Conservation (phyloP, 2,888 invertebrate species). For the Halocaridina rubra region DNA sequence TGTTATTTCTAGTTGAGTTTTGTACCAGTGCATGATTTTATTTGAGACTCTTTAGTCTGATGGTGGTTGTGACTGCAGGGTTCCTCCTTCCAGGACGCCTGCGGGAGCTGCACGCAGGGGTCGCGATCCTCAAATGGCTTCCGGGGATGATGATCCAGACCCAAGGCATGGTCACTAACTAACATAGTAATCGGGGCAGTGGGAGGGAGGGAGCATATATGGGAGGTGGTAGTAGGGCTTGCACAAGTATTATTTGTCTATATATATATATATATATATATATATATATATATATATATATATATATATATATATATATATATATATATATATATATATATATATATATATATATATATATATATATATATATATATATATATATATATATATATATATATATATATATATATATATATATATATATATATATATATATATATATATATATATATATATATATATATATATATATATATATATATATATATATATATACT, state of each 20-base stretch:
- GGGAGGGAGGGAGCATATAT: neutral
- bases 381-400: neutral
- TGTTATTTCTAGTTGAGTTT: slow-evolving; percentile 30
- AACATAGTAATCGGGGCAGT: slow-evolving; percentile 7
- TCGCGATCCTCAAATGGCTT: slow-evolving; percentile 48
- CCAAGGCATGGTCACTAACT: slow-evolving; percentile 45
- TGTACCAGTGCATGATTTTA: slow-evolving; percentile 31
- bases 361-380: slow-evolving; percentile 22
- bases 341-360: slow-evolving; percentile 23
- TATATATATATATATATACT: no score
- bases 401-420: neutral
- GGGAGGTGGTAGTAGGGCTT: neutral
- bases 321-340: slow-evolving; percentile 14
- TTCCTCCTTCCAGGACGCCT: slow-evolving; percentile 45
- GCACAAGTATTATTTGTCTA: neutral
- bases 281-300: slow-evolving; percentile 4
- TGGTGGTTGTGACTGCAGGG: slow-evolving; percentile 42
- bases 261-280: neutral
- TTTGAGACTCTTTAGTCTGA: slow-evolving; percentile 34
- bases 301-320: slow-evolving; percentile 1
- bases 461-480: no score
- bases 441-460: slow-evolving; percentile 23
- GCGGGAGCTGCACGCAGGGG: slow-evolving; percentile 44
- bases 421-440: neutral
- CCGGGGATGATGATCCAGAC: slow-evolving; percentile 49